Base-by-base conservation (phyloP, 2,113 vertebrate species). In the Glareola pratincola region DNA sequence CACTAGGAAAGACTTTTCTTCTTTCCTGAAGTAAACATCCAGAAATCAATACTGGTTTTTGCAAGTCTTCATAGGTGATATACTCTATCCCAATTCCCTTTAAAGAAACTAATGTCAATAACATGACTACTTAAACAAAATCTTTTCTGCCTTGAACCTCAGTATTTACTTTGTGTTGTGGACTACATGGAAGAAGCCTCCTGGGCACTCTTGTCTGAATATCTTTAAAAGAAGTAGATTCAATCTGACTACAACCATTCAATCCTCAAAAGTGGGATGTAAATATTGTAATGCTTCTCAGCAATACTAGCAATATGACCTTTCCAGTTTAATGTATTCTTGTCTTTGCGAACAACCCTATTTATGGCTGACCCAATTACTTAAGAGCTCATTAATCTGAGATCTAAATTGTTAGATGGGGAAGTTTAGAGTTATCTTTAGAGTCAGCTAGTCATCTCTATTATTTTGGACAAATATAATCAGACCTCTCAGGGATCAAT, bases 401-500 rank as follows among this genome's bases (percentile, higher is more conserved):
- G n/a, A 69, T 78, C 48, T 87, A 75, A 89, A 92, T 85, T 84
- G 26, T 87, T 91, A 78, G 60, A 72, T 81, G 39, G 39, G 43
- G 37, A 91, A 82, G 51, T 68, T 89, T 56, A 48, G 73, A 77
- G 16, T 60, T 92, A 85, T 96, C 80, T 96, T 95, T 78, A 87
- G 59, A 94, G 41, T 87, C 80, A 84, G 88, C 73, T 87, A 30
- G 2, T 14, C 17, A 84, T 87, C 87, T 81, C 77, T 87, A 36
- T 96, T 97, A 95, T 81, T 96, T 91, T 75, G 47, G 68, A 90
- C 71, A 94, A 94, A 87, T 85, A 81, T 37, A 94, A 92, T 78
- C 84, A 82, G 68, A 78, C 6, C 39, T 91, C 76, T 16, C 3
- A 6, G 73, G 41, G 68, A 59, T 54, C 20, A 1, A 96, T 84